Evolutionary conservation across 2,797 vertebrate genomes (phyloP).

Genomic region (Pipistrellus pygmaeus): DNA sequence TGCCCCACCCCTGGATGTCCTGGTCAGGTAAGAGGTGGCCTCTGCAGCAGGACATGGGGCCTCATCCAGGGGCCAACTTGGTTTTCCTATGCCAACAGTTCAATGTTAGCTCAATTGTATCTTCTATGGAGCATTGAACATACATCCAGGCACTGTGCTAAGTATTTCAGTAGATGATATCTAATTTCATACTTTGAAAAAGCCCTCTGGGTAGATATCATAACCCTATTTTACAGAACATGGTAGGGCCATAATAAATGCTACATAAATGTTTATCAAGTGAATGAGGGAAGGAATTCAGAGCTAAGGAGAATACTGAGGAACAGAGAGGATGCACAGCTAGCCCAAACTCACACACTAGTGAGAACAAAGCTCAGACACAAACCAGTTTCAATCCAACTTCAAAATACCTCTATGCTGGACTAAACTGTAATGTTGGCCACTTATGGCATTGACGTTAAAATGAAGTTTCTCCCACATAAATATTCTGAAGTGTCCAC

Average conservation of each 20-base stretch:
- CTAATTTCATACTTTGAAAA: not conserved
- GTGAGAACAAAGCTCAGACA: not conserved
- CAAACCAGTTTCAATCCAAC: not conserved
- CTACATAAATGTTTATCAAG: not conserved
- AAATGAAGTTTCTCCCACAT: not conserved
- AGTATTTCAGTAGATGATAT: not conserved
- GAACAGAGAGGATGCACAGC: not conserved
- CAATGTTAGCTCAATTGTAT: not conserved
- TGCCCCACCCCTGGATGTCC: conserved; percentile 48
- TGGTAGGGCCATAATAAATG: not conserved
- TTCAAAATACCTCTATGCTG: not conserved
- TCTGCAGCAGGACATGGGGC: not conserved
- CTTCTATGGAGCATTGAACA: not conserved
- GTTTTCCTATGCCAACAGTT: not conserved
- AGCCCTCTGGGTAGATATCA: not conserved
- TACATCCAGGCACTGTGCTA: not conserved
- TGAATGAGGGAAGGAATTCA: not conserved
- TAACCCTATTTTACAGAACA: not conserved
- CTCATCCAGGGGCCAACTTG: not conserved
- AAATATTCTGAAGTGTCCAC: not conserved
- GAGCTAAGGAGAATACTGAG: not conserved
- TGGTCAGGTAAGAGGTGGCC: not conserved
- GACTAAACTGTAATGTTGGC: not conserved
- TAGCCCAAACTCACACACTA: not conserved
- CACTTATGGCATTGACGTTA: not conserved